Conservation (phyloP, 2,888 invertebrate species). For the Melieria crassipennis region DNA sequence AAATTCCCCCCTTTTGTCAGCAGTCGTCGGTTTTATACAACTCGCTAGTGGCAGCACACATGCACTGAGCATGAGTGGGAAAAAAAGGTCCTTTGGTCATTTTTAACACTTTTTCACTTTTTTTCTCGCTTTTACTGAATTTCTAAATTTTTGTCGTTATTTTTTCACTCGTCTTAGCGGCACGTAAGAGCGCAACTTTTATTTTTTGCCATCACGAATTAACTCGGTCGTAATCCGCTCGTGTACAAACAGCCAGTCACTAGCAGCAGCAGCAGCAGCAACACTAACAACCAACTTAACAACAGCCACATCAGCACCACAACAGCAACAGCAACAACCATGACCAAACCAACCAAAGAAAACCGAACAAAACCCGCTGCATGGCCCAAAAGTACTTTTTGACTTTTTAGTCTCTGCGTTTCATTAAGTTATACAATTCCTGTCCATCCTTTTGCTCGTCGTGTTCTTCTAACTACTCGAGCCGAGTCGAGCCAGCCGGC, state of each 20-base stretch:
- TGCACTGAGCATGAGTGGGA: background rate
- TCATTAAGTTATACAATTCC: constrained; percentile 56
- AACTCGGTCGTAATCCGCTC: constrained; percentile 63
- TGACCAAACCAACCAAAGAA: background rate
- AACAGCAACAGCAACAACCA: background rate
- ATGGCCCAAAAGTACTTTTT: constrained; percentile 31
- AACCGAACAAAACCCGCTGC: background rate
- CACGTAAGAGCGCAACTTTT: constrained; percentile 43
- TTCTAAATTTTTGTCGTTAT: background rate
- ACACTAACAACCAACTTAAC: background rate
- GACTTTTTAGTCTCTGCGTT: constrained; percentile 50
- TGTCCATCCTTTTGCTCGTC: no score
- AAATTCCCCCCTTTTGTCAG: no score
- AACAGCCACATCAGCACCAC: constrained; percentile 17
- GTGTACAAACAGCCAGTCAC: constrained; percentile 44
- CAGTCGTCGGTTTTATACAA: background rate
- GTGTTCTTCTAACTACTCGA: no score
- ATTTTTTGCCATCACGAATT: constrained; percentile 48
- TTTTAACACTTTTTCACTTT: constrained; percentile 26
- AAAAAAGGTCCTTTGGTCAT: constrained; percentile 33
- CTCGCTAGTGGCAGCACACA: background rate
- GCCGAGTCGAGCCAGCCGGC: background rate
- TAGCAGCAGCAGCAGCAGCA: constrained; percentile 46
- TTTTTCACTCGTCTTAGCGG: background rate
- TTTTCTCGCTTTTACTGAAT: constrained; percentile 2